phyloP scores from a whole-genome alignment of 2,888 invertebrate genomes.

The Ypsolopha scabrella region DNA sequence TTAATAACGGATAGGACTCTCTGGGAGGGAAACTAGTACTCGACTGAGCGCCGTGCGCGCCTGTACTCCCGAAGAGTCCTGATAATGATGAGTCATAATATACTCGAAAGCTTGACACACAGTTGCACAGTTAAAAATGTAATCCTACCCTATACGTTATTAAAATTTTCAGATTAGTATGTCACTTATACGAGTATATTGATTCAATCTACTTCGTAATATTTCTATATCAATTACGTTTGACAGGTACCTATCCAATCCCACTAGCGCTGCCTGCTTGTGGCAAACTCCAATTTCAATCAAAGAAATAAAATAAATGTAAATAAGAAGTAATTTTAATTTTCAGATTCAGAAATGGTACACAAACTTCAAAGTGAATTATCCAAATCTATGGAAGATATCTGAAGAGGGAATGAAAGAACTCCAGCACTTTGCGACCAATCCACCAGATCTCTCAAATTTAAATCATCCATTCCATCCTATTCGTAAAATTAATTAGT shows the following conservation, averaged over 20 bases:
- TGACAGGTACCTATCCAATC: not conserved
- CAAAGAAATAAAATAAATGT: not conserved
- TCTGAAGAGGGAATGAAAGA: conserved; percentile 77
- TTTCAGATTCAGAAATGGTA: conserved; percentile 75
- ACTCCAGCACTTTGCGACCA: conserved; percentile 74
- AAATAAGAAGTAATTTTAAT: conserved; percentile 5
- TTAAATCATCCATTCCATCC: conserved; percentile 83
- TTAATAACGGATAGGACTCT: no score
- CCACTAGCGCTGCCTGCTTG: not conserved
- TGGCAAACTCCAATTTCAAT: not conserved
- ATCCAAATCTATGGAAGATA: conserved; percentile 79
- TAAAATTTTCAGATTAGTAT: no score
- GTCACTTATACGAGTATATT: no score
- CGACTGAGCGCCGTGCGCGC: no score
- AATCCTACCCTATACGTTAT: no score
- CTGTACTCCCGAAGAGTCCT: no score
- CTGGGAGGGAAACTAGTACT: no score
- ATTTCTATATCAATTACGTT: no score
- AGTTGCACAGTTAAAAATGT: no score
- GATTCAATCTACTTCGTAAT: no score
- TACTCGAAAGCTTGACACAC: no score
- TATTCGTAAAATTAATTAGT: conserved; percentile 29
- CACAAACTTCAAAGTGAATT: conserved; percentile 73
- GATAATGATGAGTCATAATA: no score
- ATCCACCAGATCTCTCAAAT: conserved; percentile 78